Base-by-base conservation (phyloP, 2,797 vertebrate genomes). In the Paguma larvata region DNA sequence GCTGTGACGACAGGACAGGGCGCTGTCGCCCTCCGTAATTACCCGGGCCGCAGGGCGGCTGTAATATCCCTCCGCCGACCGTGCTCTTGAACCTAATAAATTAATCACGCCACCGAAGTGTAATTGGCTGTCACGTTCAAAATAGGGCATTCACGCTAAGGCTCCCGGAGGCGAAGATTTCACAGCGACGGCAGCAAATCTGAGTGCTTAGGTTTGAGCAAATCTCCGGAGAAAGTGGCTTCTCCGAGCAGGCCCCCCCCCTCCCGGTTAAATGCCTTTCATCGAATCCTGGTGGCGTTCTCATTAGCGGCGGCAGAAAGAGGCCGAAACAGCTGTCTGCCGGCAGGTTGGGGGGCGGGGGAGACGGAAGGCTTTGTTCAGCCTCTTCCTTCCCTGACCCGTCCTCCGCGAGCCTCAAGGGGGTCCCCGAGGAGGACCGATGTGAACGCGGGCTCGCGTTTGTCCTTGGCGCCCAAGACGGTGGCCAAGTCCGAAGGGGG, bases 41-140 rank as follows among this genome's bases (percentile, higher is more conserved):
- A 98, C 97, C 92, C 96, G 95, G 97, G 95, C 96, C 85, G 95
- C 59, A 21, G 97, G 98, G 96, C 93, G 97, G 97, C 98, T 92
- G 77, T 96, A 93, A 95, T 97, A 83, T 90, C 97, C 82, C 97
- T 84, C 62, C 53, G 67, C 63, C 85, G 98, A 98, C 98, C 97
- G 95, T 86, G 89, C 97, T 97, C 97, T 98, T 79, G 32, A 96
- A 94, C 98, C 95, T 96, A 91, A 98, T 99, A 97, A 99, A 99
- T 99, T 98, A 98, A 99, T 98, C 98, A 98, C 89, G 1, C 80
- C 84, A 80, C 95, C 89, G 51, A 98, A 98, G 98, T 73, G 92
- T 98, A 97, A 98, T 99, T 90, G 95, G 85, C 98, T 98, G 97
- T 98, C 98, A 96, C 38, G 10, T 98, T 98, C 97, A 97, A 99